Base-by-base conservation (phyloP, 2,888 invertebrate species). In the Andrena flavipes region DNA sequence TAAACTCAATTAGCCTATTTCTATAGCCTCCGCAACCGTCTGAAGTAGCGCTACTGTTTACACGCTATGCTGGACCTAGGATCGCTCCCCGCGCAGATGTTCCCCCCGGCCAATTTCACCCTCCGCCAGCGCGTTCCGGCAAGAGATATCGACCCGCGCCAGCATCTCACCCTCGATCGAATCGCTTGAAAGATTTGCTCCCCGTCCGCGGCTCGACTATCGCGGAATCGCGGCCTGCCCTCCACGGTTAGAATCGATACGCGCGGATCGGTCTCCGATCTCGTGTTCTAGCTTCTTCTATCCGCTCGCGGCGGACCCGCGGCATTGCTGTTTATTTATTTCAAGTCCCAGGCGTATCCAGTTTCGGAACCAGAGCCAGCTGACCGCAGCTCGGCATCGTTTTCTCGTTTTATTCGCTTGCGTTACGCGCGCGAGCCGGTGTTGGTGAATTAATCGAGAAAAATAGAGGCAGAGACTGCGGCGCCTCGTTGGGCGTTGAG, bases 261-360 rank as follows among this genome's bases (percentile, higher is more conserved):
- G 3, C 56, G 56, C 16, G 54, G 74, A 85, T 82, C 72, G 59
- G 49, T 20, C 63, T 33, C 49, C 69, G 81, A 78, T 80, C 56
- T 56, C 85, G 73, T 67, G 80, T 84, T 83, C 83, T 81, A 81
- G 76, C 79, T 83, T 68, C 56, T 67, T 87, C 88, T 88, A 87
- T 78, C 78, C 64, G 23, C 56, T 23, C 75, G 69, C 49, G 69
- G 82, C 82, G 81, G 79, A 85, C 85, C 87, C 70, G 65, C 71
- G 86, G 87, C 84, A 82, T 87, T 86, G 87, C 85, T 82, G 89
- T 91, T 90, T 90, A 87, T 92, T 91, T 89, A 89, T 90, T 90
- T 89, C 87, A 88, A 89, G 90, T 93, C 93, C 89, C 93, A 93
- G 93, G 93, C 93, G 92, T 93, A 93, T 93, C 93, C 88, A 87